Percentiles rank a stretch among this genome's conserved stretches.
phyloP scores from a whole-genome alignment of 2,888 invertebrate species.

The Drosophila crucigera region DNA sequence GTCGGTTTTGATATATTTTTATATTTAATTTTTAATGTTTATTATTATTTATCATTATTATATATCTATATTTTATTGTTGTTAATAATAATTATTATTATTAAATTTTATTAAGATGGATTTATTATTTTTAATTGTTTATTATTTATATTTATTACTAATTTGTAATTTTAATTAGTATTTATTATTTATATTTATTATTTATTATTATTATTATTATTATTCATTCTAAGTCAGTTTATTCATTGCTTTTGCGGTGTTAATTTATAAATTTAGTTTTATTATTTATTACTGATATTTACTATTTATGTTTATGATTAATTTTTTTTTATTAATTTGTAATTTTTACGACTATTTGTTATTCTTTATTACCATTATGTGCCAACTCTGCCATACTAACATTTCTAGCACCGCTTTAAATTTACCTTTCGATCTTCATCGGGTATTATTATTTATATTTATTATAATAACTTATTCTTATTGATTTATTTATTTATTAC shows the following conservation, averaged over 20 bases:
- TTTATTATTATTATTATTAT: too few species aligned
- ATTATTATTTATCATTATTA: background rate
- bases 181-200: background rate
- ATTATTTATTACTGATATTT: background rate
- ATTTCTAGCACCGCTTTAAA: background rate
- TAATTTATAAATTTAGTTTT: background rate
- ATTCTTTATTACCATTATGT: background rate
- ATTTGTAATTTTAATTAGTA: background rate
- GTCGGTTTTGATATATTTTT: background rate
- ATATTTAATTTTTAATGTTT: background rate
- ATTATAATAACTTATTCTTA: background rate
- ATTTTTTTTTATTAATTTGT: background rate
- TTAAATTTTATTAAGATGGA: background rate
- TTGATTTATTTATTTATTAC: background rate
- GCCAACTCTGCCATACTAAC: background rate
- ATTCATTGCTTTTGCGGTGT: background rate
- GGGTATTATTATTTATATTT: background rate
- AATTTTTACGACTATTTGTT: background rate
- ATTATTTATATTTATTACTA: background rate
- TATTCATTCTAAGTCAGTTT: background rate
- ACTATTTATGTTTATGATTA: background rate
- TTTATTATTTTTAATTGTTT: too few species aligned
- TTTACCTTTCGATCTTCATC: background rate
- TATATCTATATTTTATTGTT: background rate
- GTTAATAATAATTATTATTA: background rate